These are phyloP conservation scores for Amiota minor DNA, from an alignment of 2,888 invertebrate species.

Conservation along the genomic window DNA sequence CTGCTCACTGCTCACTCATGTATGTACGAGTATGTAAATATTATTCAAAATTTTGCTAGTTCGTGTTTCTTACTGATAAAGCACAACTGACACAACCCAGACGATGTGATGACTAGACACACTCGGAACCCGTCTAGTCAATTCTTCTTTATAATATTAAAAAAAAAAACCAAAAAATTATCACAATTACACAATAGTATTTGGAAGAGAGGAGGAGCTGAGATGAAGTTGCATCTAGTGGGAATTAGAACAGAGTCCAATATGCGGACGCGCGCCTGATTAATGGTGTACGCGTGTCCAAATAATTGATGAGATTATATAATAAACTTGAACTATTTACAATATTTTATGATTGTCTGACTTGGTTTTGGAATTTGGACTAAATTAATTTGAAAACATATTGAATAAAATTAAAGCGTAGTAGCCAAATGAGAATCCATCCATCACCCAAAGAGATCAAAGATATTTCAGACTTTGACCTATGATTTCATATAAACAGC, in stretches of 20 bases:
- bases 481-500: too few relatives aligned
- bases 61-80: conserved; percentile 15
- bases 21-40: too few relatives aligned
- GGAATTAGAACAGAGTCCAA: background rate
- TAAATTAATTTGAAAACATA: too few relatives aligned
- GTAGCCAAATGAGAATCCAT: too few relatives aligned
- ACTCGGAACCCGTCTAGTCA: background rate
- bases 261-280: too few relatives aligned
- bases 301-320: conserved; percentile 12
- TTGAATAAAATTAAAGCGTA: too few relatives aligned
- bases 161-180: background rate
- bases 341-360: too few relatives aligned
- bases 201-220: background rate
- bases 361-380: too few relatives aligned
- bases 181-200: background rate
- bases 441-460: too few relatives aligned
- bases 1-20: too few relatives aligned
- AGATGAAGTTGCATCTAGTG: too few relatives aligned
- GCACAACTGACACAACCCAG: background rate
- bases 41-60: background rate
- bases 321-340: conserved; percentile 16
- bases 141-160: background rate
- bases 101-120: conserved; percentile 14
- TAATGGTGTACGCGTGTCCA: background rate
- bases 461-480: too few relatives aligned